Conservation (phyloP, 2,797 vertebrate genomes). For the Neomorphus geoffroyi region DNA sequence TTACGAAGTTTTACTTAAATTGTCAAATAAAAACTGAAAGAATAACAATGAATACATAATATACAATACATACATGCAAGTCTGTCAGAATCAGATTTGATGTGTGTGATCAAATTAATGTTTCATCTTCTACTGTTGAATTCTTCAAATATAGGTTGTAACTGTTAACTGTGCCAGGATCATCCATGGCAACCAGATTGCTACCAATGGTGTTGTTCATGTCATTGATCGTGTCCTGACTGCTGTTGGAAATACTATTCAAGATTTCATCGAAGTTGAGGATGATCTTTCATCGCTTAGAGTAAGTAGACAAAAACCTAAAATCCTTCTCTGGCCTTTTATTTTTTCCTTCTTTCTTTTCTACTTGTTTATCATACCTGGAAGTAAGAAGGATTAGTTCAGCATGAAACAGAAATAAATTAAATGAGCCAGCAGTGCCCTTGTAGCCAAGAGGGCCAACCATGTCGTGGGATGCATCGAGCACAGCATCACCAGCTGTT, state of each 20-base stretch:
- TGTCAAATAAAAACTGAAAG: background rate
- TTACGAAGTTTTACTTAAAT: background rate
- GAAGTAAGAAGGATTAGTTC: background rate
- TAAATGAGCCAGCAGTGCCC: too few species aligned
- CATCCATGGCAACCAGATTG: slow-evolving; percentile 93
- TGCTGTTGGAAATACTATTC: slow-evolving; percentile 85
- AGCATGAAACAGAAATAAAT: background rate
- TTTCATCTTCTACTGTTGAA: background rate
- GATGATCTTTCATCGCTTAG: slow-evolving; percentile 89
- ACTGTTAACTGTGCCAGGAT: slow-evolving; percentile 97
- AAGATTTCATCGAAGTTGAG: slow-evolving; percentile 84
- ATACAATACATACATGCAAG: background rate
- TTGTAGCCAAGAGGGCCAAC: too few species aligned
- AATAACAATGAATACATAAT: background rate
- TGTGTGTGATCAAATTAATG: background rate
- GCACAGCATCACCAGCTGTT: too few species aligned
- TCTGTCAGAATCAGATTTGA: background rate
- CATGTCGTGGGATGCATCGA: too few species aligned
- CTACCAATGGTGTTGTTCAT: slow-evolving; percentile 97
- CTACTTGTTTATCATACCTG: background rate
- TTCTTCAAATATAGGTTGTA: slow-evolving; percentile 83
- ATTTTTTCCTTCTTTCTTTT: background rate
- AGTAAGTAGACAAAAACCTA: slow-evolving; percentile 70
- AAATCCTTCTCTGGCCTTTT: background rate
- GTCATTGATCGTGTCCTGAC: slow-evolving; percentile 93